These are phyloP conservation scores for Peromyscus polionotus DNA, from an alignment of 2,113 vertebrate species.

Conservation along the genomic window DNA sequence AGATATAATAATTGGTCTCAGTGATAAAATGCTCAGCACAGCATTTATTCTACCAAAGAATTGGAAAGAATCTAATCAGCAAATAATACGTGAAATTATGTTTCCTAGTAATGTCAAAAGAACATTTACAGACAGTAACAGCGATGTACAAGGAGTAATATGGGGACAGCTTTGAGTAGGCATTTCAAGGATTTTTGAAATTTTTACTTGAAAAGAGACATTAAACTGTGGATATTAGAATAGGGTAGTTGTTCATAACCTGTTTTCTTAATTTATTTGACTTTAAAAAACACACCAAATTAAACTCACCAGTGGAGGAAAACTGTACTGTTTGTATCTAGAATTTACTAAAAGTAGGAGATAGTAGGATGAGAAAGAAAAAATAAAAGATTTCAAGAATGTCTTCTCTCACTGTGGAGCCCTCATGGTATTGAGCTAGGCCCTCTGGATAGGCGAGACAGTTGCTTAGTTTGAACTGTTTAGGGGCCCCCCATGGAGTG, in stretches of 20 bases:
- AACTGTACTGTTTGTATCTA: neutral
- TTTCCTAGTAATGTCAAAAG: neutral
- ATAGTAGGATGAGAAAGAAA: neutral
- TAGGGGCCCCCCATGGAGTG: too few relatives aligned
- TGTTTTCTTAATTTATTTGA: neutral
- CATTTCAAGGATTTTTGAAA: neutral
- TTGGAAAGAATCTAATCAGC: neutral
- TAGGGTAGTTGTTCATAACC: neutral
- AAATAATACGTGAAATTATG: neutral
- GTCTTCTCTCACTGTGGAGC: neutral
- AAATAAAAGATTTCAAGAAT: neutral
- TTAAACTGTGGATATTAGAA: neutral
- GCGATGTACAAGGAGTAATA: neutral
- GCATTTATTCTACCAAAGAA: neutral
- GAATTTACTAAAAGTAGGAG: conserved; percentile 19
- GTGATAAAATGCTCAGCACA: neutral
- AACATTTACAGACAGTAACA: neutral
- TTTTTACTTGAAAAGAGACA: conserved; percentile 22
- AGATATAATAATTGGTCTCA: neutral
- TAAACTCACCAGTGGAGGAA: neutral
- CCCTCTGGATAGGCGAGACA: too few relatives aligned
- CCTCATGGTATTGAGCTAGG: too few relatives aligned
- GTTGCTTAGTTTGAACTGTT: too few relatives aligned
- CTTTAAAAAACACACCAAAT: neutral
- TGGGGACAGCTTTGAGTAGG: neutral